phyloP scores from a whole-genome alignment of 2,113 vertebrate genomes.

The Eleginops maclovinus region DNA sequence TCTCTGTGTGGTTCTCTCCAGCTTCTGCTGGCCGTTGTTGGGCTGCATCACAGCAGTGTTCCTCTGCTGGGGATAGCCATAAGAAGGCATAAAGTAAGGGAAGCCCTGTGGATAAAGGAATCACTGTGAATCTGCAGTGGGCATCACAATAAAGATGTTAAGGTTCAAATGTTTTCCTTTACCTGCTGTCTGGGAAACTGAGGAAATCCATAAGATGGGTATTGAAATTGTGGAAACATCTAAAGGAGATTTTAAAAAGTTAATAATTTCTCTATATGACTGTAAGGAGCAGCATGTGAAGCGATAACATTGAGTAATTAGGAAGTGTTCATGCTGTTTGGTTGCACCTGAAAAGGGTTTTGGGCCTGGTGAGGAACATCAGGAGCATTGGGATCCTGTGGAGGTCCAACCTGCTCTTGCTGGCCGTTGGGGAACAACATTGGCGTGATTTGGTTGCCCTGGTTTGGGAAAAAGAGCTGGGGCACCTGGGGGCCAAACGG shows the following conservation, averaged over 20 bases:
- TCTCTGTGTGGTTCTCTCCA: slow-evolving; percentile 73
- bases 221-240: slow-evolving; percentile 77
- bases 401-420: slow-evolving; percentile 72
- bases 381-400: slow-evolving; percentile 70
- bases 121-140: neutral
- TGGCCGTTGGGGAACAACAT: slow-evolving; percentile 72
- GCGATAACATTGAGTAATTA: neutral
- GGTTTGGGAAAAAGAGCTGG: slow-evolving; percentile 73
- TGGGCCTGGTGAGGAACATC: slow-evolving; percentile 66
- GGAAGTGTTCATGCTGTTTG: neutral
- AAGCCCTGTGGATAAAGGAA: slow-evolving; percentile 67
- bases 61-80: slow-evolving; percentile 79
- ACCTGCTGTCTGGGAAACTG: slow-evolving; percentile 79
- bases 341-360: slow-evolving; percentile 78
- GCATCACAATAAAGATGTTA: neutral
- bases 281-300: neutral
- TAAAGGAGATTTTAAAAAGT: slow-evolving; percentile 39
- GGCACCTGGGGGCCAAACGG: slow-evolving; percentile 77
- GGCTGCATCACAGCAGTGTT: slow-evolving; percentile 68
- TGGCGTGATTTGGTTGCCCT: slow-evolving; percentile 75
- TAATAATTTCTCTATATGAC: neutral
- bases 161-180: slow-evolving; percentile 17
- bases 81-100: slow-evolving; percentile 74
- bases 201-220: slow-evolving; percentile 69
- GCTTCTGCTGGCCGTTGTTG: slow-evolving; percentile 68